These are phyloP conservation scores for Cataglyphis albicans DNA, from an alignment of 2,888 invertebrate genomes.

Conservation along the genomic window DNA sequence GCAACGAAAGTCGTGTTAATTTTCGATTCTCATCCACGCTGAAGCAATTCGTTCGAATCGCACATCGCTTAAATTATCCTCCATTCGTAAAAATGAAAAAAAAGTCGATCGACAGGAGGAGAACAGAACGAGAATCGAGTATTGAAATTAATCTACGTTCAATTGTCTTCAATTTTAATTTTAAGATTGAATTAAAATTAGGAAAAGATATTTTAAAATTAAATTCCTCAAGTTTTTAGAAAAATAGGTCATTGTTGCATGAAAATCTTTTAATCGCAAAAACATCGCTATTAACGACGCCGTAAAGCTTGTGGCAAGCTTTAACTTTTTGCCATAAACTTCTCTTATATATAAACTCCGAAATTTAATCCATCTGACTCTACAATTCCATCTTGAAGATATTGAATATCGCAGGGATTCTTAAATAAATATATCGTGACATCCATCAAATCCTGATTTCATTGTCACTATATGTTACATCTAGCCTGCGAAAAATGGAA, in stretches of 20 bases:
- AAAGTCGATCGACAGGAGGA: conserved; percentile 26
- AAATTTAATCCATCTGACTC: neutral
- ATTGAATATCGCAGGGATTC: neutral
- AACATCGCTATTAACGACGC: neutral
- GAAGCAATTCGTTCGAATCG: conserved; percentile 32
- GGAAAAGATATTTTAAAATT: neutral
- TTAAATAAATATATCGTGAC: neutral
- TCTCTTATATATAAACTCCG: neutral
- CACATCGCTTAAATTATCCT: conserved; percentile 27
- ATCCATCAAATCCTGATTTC: conserved; percentile 19
- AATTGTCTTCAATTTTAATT: neutral
- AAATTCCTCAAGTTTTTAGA: neutral
- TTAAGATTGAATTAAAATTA: neutral
- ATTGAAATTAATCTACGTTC: conserved; percentile 1
- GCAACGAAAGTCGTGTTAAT: conserved; percentile 30
- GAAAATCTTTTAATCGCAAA: neutral
- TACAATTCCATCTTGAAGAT: conserved; percentile 25
- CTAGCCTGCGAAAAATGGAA: conserved; percentile 8
- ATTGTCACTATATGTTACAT: conserved; percentile 2
- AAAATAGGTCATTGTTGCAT: neutral
- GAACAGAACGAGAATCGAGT: conserved; percentile 32
- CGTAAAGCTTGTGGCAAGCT: neutral
- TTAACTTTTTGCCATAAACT: neutral
- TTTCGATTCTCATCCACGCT: conserved; percentile 11
- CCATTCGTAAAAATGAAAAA: conserved; percentile 13